Percentiles rank a stretch among this genome's conserved stretches.
Conservation (phyloP, 2,113 vertebrate species). For the Chloroceryle aenea region DNA sequence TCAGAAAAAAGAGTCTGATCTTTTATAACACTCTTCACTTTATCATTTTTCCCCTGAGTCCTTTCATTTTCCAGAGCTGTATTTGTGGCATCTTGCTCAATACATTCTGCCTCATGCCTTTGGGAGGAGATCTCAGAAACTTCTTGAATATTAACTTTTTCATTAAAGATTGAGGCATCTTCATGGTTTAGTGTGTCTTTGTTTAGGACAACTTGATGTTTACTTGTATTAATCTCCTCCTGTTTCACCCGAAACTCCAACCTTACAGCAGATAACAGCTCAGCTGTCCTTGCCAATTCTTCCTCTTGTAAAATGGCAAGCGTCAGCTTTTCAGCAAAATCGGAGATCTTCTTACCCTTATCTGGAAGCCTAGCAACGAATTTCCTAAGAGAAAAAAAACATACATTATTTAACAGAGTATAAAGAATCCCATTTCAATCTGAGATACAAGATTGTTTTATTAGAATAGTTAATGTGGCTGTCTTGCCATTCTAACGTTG, state of each 20-base stretch:
- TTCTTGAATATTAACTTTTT: background rate
- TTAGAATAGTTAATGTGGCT: accelerated
- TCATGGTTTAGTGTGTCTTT: background rate
- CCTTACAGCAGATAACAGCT: constrained; percentile 75
- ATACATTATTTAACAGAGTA: background rate
- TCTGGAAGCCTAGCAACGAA: constrained; percentile 90
- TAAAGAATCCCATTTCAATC: background rate
- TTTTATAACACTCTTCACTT: background rate
- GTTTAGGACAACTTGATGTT: background rate
- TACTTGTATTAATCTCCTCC: background rate
- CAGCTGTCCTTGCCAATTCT: constrained; percentile 72
- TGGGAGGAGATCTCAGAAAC: background rate
- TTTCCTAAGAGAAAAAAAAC: constrained; percentile 75
- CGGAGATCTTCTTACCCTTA: constrained; percentile 88
- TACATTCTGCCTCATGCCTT: background rate
- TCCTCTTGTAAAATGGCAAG: constrained; percentile 77
- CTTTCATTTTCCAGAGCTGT: background rate
- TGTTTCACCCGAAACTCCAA: constrained; percentile 79
- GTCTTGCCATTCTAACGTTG: background rate
- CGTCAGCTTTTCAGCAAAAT: constrained; percentile 81
- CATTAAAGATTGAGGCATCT: background rate
- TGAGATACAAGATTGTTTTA: background rate
- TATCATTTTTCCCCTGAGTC: background rate
- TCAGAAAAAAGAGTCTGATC: background rate
- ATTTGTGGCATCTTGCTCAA: background rate